These are phyloP conservation scores for Protaetia brevitarsis DNA, from an alignment of 1,140 invertebrate genomes.

Conservation along the genomic window DNA sequence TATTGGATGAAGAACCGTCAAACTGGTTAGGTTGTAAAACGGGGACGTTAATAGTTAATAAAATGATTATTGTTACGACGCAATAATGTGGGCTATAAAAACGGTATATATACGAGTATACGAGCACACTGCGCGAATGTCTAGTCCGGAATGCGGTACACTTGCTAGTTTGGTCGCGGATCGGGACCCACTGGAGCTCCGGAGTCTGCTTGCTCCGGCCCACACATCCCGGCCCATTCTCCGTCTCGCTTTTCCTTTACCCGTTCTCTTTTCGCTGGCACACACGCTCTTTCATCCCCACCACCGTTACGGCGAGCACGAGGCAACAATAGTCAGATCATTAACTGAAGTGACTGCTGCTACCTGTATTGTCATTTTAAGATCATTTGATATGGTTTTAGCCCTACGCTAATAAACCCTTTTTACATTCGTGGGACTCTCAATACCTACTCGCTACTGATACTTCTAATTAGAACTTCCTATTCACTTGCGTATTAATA, in stretches of 20 bases:
- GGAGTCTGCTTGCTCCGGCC: conserved; percentile 46
- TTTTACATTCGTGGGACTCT: background rate
- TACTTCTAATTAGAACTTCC: background rate
- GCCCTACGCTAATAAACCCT: conserved; percentile 18
- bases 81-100: conserved; percentile 40
- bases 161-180: conserved; percentile 45
- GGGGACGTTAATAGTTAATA: conserved; percentile 37
- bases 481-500: background rate
- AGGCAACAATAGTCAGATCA: conserved; percentile 44
- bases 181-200: conserved; percentile 47
- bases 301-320: conserved; percentile 27
- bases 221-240: conserved; percentile 49
- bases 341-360: conserved; percentile 42
- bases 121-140: conserved; percentile 42
- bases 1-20: background rate
- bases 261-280: conserved; percentile 26
- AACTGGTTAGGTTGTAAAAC: conserved; percentile 8
- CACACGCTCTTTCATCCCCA: conserved; percentile 33
- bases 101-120: conserved; percentile 33
- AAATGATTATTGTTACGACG: conserved; percentile 48
- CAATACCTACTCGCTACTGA: background rate
- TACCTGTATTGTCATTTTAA: conserved; percentile 43
- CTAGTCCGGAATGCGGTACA: conserved; percentile 44
- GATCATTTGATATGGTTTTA: conserved; percentile 15
- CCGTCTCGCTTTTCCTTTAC: conserved; percentile 37